phyloP scores from a whole-genome alignment of 2,113 vertebrate species.

The Elanus axillaris region DNA sequence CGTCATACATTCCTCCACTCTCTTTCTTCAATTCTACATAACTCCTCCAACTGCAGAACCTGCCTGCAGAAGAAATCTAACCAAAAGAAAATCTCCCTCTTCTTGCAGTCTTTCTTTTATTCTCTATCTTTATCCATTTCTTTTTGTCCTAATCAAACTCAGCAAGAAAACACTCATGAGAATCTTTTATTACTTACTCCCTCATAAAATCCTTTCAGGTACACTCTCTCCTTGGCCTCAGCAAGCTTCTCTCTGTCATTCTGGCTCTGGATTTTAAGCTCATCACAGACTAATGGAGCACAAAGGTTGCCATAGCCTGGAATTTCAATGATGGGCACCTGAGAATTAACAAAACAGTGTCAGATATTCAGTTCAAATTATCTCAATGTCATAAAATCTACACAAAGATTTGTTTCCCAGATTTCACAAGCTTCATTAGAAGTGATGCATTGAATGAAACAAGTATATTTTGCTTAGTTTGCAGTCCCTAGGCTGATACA shows the following conservation, averaged over 20 bases:
- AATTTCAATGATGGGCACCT: constrained; percentile 93
- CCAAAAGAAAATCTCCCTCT: background rate
- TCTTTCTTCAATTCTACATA: background rate
- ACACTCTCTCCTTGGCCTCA: constrained; percentile 93
- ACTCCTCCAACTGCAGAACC: background rate
- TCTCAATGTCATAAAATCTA: background rate
- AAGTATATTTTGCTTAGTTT: background rate
- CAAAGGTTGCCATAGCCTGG: constrained; percentile 92
- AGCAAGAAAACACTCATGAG: background rate
- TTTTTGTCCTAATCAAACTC: background rate
- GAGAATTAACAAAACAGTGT: background rate
- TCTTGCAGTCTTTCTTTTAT: background rate
- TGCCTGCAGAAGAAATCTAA: background rate
- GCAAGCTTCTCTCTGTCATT: constrained; percentile 94
- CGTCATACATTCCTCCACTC: background rate
- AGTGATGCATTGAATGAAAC: background rate
- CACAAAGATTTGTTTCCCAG: background rate
- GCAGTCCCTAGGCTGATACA: background rate
- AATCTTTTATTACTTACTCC: constrained; percentile 81
- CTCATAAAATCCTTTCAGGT: constrained; percentile 96
- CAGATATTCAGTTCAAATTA: background rate
- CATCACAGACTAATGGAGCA: constrained; percentile 86
- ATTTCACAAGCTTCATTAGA: background rate
- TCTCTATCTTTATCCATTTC: background rate
- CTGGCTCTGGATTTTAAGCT: constrained; percentile 97